A percentile compares a stretch with the other conserved stretches of the same genome.
phyloP scores from a whole-genome alignment of 1,140 invertebrate species.

The Lepidurus couesii region DNA sequence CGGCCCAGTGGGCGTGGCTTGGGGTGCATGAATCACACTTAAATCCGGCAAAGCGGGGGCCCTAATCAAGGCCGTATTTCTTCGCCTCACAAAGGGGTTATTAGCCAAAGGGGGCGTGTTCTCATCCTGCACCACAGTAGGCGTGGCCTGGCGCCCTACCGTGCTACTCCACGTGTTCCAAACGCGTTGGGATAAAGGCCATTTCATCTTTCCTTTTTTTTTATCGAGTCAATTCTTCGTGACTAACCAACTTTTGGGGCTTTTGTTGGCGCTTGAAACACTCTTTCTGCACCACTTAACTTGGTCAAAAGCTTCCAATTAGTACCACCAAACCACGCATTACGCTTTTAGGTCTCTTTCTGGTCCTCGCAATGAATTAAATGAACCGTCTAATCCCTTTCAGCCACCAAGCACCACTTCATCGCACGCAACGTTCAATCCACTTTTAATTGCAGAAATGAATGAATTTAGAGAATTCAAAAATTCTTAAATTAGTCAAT shows the following conservation, averaged over 20 bases:
- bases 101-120: slow-evolving; percentile 10
- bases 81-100: not conserved
- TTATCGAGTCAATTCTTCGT: not conserved
- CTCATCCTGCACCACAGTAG: not conserved
- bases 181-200: slow-evolving; percentile 20
- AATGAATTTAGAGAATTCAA: too few relatives aligned
- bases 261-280: not conserved
- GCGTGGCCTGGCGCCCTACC: not conserved
- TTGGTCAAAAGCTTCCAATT: not conserved
- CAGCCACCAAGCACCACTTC: not conserved
- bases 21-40: not conserved
- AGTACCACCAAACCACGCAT: not conserved
- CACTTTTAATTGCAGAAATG: not conserved
- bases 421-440: not conserved
- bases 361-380: not conserved
- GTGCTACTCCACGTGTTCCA: not conserved
- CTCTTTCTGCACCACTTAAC: slow-evolving; percentile 9
- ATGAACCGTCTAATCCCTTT: not conserved
- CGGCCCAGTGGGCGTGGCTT: slow-evolving; percentile 23
- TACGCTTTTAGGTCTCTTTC: not conserved
- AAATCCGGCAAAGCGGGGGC: not conserved
- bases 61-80: not conserved
- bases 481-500: not conserved
- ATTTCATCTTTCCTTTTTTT: slow-evolving; percentile 4
- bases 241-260: not conserved